phyloP scores from a whole-genome alignment of 2,888 invertebrate species.

The Thera obeliscata region DNA sequence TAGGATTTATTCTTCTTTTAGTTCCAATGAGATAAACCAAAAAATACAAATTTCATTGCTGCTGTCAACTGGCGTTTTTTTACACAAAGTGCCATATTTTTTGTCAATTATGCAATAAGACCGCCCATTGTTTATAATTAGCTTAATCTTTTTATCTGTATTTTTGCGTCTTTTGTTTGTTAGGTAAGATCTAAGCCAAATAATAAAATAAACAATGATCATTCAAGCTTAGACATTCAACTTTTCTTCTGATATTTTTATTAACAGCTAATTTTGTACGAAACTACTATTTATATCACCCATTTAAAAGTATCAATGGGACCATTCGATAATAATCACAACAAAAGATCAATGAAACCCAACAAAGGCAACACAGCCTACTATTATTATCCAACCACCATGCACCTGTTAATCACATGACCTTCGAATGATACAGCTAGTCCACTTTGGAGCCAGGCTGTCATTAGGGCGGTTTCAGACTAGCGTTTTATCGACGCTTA shows the following conservation, averaged over 20 bases:
- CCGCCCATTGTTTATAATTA: no score
- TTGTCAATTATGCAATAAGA: no score
- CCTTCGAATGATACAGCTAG: slow-evolving; percentile 33
- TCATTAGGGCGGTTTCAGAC: no score
- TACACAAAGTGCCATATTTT: no score
- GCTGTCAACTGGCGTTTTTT: no score
- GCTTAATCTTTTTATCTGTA: no score
- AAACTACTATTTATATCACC: slow-evolving; percentile 1
- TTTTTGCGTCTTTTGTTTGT: no score
- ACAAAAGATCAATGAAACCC: slow-evolving; percentile 20
- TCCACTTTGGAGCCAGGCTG: slow-evolving; percentile 13
- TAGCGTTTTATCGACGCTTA: no score
- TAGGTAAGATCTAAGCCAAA: no score
- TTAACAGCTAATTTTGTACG: neutral
- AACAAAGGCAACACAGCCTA: slow-evolving; percentile 23
- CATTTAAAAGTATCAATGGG: slow-evolving; percentile 4
- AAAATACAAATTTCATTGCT: no score
- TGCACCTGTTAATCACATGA: slow-evolving; percentile 62
- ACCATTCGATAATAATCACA: slow-evolving; percentile 6
- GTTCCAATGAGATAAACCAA: no score
- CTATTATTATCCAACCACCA: slow-evolving; percentile 21
- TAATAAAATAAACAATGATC: neutral
- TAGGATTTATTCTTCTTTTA: no score
- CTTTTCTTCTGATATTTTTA: neutral
- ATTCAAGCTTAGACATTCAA: neutral